A percentile compares a stretch with the other conserved stretches of the same genome.
Evolutionary conservation across 2,797 vertebrate genomes (phyloP).

Genomic region (Apogon talboti): DNA sequence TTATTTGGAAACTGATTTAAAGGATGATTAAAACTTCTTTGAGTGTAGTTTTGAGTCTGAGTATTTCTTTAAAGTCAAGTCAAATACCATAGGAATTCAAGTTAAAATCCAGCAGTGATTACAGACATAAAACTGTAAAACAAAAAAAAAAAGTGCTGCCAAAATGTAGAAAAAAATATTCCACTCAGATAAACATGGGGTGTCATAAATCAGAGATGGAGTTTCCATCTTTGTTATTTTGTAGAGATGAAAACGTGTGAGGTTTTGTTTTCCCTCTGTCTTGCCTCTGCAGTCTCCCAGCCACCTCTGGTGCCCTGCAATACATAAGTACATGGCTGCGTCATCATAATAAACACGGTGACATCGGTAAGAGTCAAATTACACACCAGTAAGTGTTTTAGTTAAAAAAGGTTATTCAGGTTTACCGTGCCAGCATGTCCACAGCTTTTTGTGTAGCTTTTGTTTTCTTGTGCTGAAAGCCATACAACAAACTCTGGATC

Average conservation of each 20-base stretch:
- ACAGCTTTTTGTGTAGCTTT: constrained; percentile 77
- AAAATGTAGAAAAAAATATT: too few relatives aligned
- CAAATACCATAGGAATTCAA: background rate
- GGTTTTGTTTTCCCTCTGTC: constrained; percentile 57
- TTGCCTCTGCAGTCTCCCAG: constrained; percentile 52
- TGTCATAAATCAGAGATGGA: constrained; percentile 50
- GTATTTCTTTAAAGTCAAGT: constrained; percentile 47
- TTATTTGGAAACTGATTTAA: constrained; percentile 48
- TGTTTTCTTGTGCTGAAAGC: constrained; percentile 80
- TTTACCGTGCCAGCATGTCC: constrained; percentile 82
- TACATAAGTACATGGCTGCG: constrained; percentile 12
- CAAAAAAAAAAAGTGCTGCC: too few relatives aligned
- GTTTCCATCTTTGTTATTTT: constrained; percentile 39
- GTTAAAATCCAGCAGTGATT: constrained; percentile 1
- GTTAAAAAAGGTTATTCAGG: background rate
- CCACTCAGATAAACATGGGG: background rate
- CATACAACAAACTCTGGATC: constrained; percentile 78
- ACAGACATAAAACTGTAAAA: background rate
- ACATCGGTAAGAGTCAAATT: too few relatives aligned
- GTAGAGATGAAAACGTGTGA: constrained; percentile 42
- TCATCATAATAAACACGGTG: constrained; percentile 9
- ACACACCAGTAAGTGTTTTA: too few relatives aligned
- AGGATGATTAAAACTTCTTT: constrained; percentile 65
- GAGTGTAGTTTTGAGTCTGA: constrained; percentile 43
- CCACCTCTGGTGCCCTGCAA: constrained; percentile 74